Evolutionary conservation across 2,888 invertebrate genomes (phyloP).

Genomic region (Pilophorus perplexus): DNA sequence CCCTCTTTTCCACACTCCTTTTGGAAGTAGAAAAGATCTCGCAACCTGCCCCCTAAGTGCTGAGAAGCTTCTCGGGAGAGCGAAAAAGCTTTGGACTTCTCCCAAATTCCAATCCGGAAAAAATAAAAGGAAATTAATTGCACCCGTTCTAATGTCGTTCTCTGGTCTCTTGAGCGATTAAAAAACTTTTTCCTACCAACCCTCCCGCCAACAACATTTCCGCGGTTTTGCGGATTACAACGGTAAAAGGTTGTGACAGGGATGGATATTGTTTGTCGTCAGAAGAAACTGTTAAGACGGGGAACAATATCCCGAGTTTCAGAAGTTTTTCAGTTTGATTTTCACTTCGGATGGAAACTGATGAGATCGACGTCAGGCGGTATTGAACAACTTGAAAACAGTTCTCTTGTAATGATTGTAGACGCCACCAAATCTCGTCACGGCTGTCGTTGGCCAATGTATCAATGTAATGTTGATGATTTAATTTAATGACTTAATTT

Average conservation of each 20-base stretch:
- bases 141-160: conserved; percentile 22
- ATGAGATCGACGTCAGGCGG: no score
- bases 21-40: conserved; percentile 21
- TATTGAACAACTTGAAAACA: no score
- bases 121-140: conserved; percentile 36
- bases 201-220: neutral
- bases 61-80: neutral
- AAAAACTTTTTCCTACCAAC: conserved; percentile 23
- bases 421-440: no score
- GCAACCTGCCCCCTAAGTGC: conserved; percentile 21
- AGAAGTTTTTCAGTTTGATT: conserved; percentile 13
- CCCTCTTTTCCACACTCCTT: no score
- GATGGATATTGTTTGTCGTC: conserved; percentile 24
- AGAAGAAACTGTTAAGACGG: neutral
- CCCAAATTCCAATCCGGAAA: conserved; percentile 39
- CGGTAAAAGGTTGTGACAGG: conserved; percentile 27
- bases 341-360: conserved; percentile 23
- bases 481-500: no score
- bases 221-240: conserved; percentile 20
- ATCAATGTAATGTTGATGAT: no score
- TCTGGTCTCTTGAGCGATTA: conserved; percentile 35
- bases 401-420: no score
- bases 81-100: conserved; percentile 32
- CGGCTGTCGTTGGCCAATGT: no score
- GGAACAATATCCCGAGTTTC: conserved; percentile 2